phyloP scores from a whole-genome alignment of 2,113 vertebrate species.

The Nerophis lumbriciformis region DNA sequence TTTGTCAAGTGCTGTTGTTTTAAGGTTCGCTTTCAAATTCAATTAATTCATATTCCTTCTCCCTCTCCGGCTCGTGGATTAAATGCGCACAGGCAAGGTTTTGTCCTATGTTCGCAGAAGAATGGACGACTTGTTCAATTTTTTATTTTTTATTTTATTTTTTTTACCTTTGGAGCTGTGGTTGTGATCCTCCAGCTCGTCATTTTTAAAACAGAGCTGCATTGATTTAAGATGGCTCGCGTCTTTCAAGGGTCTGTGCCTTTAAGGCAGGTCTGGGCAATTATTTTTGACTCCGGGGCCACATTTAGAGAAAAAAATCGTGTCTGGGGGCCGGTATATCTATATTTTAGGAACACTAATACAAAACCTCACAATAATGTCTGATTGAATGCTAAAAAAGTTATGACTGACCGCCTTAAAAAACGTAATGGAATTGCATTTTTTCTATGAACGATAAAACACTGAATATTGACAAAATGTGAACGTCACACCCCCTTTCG shows the following conservation, averaged over 20 bases:
- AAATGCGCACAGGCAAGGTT: constrained; percentile 30
- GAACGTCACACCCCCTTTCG: no score
- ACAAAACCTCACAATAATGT: no score
- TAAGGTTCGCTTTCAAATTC: constrained; percentile 20
- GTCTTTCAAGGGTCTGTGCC: constrained; percentile 6
- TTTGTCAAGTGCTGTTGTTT: constrained; percentile 4
- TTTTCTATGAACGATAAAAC: no score
- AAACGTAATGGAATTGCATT: no score
- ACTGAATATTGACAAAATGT: no score
- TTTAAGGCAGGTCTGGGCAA: no score
- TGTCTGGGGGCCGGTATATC: no score
- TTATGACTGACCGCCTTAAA: no score
- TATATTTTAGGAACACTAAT: no score
- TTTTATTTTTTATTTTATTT: constrained; percentile 1
- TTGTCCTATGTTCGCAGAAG: constrained; percentile 18
- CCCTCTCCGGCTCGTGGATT: constrained; percentile 6
- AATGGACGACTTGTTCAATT: constrained; percentile 20
- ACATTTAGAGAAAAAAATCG: no score
- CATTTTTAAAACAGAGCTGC: constrained; percentile 9
- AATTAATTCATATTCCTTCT: constrained; percentile 18
- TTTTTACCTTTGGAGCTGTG: background rate
- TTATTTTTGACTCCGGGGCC: no score
- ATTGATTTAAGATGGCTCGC: background rate
- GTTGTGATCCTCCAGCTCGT: background rate
- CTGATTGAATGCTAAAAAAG: no score